Percentiles rank a stretch among this genome's conserved stretches.
Evolutionary conservation across 1,140 invertebrate genomes (phyloP).

Genomic region (Pseudobourletiella spinata): DNA sequence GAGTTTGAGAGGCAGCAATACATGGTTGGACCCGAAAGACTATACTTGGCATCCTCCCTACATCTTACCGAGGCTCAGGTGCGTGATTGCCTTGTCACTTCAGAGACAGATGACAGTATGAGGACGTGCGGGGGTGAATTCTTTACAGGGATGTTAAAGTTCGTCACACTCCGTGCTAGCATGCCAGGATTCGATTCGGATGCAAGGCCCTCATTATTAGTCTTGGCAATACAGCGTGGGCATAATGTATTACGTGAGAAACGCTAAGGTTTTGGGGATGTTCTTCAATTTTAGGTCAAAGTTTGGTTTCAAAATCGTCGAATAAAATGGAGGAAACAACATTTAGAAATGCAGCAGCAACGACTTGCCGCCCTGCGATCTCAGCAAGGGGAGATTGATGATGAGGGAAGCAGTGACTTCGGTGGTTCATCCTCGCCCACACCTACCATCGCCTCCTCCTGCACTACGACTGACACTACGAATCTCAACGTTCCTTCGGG

Average conservation of each 20-base stretch:
- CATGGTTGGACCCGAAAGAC: conserved; percentile 86
- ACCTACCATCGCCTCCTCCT: neutral
- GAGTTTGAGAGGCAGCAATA: conserved; percentile 92
- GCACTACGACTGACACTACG: neutral
- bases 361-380: conserved; percentile 65
- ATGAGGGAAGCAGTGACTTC: conserved; percentile 14
- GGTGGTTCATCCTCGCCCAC: conserved; percentile 12
- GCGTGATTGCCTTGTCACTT: conserved; percentile 5
- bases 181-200: too few relatives aligned
- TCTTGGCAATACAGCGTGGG: too few relatives aligned
- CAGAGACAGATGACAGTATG: neutral
- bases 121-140: too few relatives aligned
- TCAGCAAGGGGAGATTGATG: conserved; percentile 36
- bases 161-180: too few relatives aligned
- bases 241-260: too few relatives aligned
- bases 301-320: conserved; percentile 96
- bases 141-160: too few relatives aligned
- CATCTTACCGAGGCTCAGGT: conserved; percentile 85
- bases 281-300: too few relatives aligned
- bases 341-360: conserved; percentile 82
- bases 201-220: too few relatives aligned
- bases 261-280: too few relatives aligned
- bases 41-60: conserved; percentile 77
- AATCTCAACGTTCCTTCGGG: neutral
- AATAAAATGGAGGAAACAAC: conserved; percentile 92